phyloP scores from a whole-genome alignment of 2,888 invertebrate species.

The Rotaria magnacalcarata region DNA sequence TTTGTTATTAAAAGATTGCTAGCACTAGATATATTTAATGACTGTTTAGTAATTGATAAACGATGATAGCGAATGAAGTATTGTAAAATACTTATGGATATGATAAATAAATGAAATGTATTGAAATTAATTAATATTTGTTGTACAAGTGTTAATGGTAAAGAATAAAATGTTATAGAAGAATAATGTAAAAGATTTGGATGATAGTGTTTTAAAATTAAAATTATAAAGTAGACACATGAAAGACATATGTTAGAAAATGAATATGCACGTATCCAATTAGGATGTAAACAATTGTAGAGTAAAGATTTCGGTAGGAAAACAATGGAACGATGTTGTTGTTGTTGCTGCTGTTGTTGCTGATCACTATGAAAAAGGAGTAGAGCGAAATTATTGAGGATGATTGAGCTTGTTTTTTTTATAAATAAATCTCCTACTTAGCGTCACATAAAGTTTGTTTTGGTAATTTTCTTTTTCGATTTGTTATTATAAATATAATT shows the following conservation, averaged over 20 bases:
- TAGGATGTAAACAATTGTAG: constrained; percentile 16
- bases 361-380: neutral
- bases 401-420: no score
- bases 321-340: neutral
- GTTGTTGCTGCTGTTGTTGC: neutral
- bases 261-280: constrained; percentile 25
- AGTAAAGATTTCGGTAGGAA: neutral
- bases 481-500: neutral
- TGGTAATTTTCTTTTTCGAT: neutral
- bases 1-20: neutral
- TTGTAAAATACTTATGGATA: constrained; percentile 17
- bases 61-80: neutral
- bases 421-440: neutral
- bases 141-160: neutral
- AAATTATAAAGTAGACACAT: neutral
- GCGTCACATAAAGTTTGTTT: neutral
- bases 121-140: neutral
- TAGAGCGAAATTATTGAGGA: no score
- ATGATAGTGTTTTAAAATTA: constrained; percentile 11
- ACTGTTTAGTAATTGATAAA: neutral
- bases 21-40: neutral
- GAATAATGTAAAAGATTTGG: neutral
- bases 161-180: constrained; percentile 2
- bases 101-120: neutral
- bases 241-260: constrained; percentile 22